Base-by-base conservation (phyloP, 2,797 vertebrate genomes). In the Todus mexicanus region DNA sequence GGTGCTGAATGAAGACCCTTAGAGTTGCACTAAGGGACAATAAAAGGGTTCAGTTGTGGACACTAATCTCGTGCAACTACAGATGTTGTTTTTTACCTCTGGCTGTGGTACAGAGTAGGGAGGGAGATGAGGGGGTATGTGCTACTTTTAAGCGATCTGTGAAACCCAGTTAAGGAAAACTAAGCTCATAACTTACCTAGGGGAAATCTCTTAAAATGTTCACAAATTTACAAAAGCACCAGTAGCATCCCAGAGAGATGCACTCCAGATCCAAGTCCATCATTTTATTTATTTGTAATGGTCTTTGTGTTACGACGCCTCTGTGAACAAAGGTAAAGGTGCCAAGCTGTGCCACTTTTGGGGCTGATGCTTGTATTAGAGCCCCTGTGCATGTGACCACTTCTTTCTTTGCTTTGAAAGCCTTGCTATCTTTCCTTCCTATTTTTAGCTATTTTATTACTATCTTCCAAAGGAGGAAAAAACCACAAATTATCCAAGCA, bases 401-500 rank as follows among this genome's bases (percentile, higher is more conserved):
- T 72, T 75, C 14, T 54, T 51, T 51, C n/a, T 76, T 74, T 89
- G 20, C 5, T 92, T 71, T 89, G 54, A 84, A 90, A 43, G 20
- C 23, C 35, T 87, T 29, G 4, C 33, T 90, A 22, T 75, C 29
- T 84, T 92, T 84, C 25, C 22, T 74, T 80, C 29, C 14, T 75
- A 66, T 76, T 95, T 94, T 95, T 63, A 91, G 63, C 26, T 85
- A 35, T 92, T 93, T 93, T 93, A 88, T 94, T 89, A 35, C 74
- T 57, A 51, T 75, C 60, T 86, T 90, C 71, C 48, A 69, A 91
- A 91, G 54, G 31, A 91, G 29, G 26, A 76, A 92, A 66, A 90
- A 69, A 1, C 0, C 84, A 92, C 93, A 96, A 96, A 96, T 96
- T 96, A 96, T 94, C 75, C 68, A 81, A 93, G 84, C 91, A 96